phyloP scores from a whole-genome alignment of 2,888 invertebrate genomes.

The Chrysotoxum bicinctum region DNA sequence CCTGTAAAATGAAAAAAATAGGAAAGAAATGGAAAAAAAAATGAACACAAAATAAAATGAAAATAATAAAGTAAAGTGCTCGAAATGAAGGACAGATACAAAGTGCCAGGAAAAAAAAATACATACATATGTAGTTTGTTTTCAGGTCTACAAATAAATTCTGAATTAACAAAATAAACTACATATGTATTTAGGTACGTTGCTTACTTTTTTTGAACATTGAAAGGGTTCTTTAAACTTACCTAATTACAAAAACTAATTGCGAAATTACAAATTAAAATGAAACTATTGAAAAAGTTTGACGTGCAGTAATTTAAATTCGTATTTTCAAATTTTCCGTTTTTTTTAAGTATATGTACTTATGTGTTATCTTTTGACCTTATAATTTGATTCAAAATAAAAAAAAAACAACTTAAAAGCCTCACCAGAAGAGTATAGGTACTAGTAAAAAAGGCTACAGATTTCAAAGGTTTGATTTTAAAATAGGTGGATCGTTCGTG shows the following conservation, averaged over 20 bases:
- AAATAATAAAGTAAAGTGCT: slow-evolving; percentile 26
- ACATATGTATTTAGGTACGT: background rate
- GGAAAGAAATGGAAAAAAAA: slow-evolving; percentile 19
- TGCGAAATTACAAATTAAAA: background rate
- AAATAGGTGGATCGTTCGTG: background rate
- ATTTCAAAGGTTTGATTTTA: background rate
- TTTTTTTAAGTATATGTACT: too few relatives aligned
- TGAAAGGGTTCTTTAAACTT: background rate
- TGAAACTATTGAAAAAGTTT: too few relatives aligned
- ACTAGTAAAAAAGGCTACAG: too few relatives aligned
- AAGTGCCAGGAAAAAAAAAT: slow-evolving; percentile 8
- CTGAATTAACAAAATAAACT: background rate
- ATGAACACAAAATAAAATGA: slow-evolving; percentile 20
- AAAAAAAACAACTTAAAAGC: background rate
- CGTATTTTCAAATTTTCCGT: too few relatives aligned
- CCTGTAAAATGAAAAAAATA: slow-evolving; percentile 84
- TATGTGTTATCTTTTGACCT: too few relatives aligned
- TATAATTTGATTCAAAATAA: background rate
- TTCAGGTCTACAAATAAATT: background rate
- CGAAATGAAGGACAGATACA: background rate
- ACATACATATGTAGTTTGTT: too few relatives aligned
- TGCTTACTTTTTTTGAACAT: background rate
- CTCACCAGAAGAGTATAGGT: background rate
- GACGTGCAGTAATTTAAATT: too few relatives aligned
- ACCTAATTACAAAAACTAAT: background rate